Evolutionary conservation across 2,888 invertebrate genomes (phyloP), one percentile per base, ranked within the genome.

Genomic region (Dynastes maya): DNA sequence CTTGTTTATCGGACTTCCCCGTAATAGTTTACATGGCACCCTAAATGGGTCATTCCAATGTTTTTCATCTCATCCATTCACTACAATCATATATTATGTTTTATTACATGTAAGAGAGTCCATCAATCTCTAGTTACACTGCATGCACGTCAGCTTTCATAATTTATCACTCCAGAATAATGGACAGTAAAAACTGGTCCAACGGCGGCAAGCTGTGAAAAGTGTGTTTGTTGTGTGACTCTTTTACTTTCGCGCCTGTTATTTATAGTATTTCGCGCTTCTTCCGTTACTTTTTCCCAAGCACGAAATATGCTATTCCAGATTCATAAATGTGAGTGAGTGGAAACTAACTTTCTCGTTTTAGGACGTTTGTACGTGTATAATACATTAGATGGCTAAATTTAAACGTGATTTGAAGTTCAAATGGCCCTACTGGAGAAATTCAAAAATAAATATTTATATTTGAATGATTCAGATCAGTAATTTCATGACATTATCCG

Each of bases 41-140:
- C 58, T 40, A 72, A 72, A 72, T 72, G 55, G 72, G 40, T 37
- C 22, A 40, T 6, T 32, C 27, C 40, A 22, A 40, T 58, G 40
- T 72, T 71, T 72, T 58, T 40, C 40, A 16, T 13, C 72, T 16
- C 55, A 13, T 11, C 40, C 58, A 37, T 40, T 58, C 58, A 55
- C 53, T 72, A 72, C 72, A 72, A 58, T 61, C 61, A 61, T 72
- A 72, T 72, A 72, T 72, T 72, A 72, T 72, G 72, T 72, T 72
- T 72, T 72, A 72, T 72, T 72, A 72, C 58, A 72, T 72, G 72
- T 72, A 72, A 72, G 72, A 72, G 72, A 72, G 72, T 58, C 72
- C 72, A 72, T 72, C 72, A 72, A 72, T 72, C 61, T 72, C 72
- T 40, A 58, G 72, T 72, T 72, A 72, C 61, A 72, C 58, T 72